These are phyloP conservation scores for Monomorium pharaonis DNA, from an alignment of 1,140 invertebrate genomes.

Conservation along the genomic window DNA sequence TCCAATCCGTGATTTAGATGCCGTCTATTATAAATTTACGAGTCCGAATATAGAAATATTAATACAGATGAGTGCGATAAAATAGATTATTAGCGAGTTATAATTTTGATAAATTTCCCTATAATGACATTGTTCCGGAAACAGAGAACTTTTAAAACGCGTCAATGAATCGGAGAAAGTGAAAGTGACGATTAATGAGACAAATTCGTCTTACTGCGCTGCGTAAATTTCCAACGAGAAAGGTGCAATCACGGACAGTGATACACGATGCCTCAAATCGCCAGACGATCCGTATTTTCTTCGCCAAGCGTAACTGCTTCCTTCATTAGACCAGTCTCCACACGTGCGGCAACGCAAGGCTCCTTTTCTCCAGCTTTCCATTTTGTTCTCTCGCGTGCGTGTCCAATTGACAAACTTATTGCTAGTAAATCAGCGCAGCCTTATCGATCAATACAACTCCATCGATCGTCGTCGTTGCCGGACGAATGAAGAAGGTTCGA, in stretches of 20 bases:
- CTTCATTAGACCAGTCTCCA: not conserved
- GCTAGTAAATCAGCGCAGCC: slow-evolving; percentile 44
- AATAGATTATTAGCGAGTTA: not conserved
- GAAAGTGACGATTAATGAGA: slow-evolving; percentile 51
- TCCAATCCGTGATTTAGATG: not conserved
- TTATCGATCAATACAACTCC: slow-evolving; percentile 22
- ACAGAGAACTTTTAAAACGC: slow-evolving; percentile 7
- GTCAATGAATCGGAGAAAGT: slow-evolving; percentile 23
- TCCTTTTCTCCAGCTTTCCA: slow-evolving; percentile 39
- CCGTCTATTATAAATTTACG: slow-evolving; percentile 5
- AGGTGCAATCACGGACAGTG: slow-evolving; percentile 23
- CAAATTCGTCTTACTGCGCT: slow-evolving; percentile 27
- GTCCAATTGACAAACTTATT: slow-evolving; percentile 58
- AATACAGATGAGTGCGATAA: not conserved
- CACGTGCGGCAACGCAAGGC: not conserved
- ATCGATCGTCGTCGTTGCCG: slow-evolving; percentile 19
- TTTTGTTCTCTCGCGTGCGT: not conserved
- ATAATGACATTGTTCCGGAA: slow-evolving; percentile 4
- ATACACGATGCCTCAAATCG: slow-evolving; percentile 36
- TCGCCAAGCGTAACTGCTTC: slow-evolving; percentile 4
- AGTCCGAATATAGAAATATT: not conserved
- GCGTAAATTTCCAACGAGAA: not conserved
- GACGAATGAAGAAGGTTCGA: not conserved
- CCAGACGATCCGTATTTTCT: slow-evolving; percentile 12
- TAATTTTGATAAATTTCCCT: not conserved